Evolutionary conservation across 2,113 vertebrate species (phyloP).

Genomic region (Speoplatyrhinus poulsoni): DNA sequence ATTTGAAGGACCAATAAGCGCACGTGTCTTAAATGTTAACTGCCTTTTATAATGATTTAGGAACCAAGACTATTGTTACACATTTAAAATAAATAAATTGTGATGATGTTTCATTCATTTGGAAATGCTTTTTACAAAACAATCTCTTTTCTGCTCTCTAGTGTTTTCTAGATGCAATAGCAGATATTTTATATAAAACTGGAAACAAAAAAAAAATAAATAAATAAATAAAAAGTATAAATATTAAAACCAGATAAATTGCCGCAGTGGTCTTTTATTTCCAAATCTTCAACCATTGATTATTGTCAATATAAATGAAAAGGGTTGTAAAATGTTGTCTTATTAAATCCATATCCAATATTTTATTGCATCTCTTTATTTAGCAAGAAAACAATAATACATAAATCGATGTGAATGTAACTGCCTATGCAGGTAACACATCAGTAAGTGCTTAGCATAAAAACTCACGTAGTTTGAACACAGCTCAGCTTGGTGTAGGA

Average conservation of each 20-base stretch:
- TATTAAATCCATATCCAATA: neutral
- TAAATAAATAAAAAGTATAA: too few relatives aligned
- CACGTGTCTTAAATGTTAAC: slow-evolving; percentile 52
- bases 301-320: neutral
- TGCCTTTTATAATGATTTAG: slow-evolving; percentile 45
- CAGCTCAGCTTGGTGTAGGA: slow-evolving; percentile 24
- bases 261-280: too few relatives aligned
- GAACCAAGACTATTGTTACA: slow-evolving; percentile 21
- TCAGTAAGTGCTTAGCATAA: neutral
- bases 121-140: neutral
- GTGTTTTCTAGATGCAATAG: neutral
- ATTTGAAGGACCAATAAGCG: slow-evolving; percentile 14
- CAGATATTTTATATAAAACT: too few relatives aligned
- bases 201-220: too few relatives aligned
- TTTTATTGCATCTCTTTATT: slow-evolving; percentile 15
- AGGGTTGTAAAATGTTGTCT: neutral
- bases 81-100: slow-evolving; percentile 23
- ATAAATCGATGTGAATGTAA: slow-evolving; percentile 2
- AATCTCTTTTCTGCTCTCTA: neutral
- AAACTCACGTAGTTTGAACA: slow-evolving; percentile 61
- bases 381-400: neutral
- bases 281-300: too few relatives aligned
- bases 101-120: neutral
- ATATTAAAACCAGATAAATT: too few relatives aligned
- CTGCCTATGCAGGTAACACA: neutral